Percentiles rank a stretch among this genome's conserved stretches.
phyloP scores from a whole-genome alignment of 2,888 invertebrate species.

The Ganaspis brasiliensis region DNA sequence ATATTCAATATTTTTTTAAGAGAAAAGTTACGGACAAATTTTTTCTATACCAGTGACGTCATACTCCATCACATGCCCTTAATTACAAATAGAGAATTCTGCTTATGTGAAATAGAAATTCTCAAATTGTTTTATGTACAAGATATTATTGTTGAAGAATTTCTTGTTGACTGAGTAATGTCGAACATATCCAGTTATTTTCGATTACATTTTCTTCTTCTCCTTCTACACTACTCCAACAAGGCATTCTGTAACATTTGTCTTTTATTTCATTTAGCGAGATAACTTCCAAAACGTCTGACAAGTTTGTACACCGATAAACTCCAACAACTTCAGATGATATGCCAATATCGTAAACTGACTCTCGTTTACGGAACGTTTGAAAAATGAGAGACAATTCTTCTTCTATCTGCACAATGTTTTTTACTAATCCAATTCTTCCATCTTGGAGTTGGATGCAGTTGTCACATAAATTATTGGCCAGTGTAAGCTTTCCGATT shows the following conservation, averaged over 20 bases:
- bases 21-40: too few species aligned
- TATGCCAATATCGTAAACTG: conserved; percentile 37
- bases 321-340: conserved; percentile 15
- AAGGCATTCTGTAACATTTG: conserved; percentile 47
- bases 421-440: conserved; percentile 1
- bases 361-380: background rate
- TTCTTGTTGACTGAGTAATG: too few species aligned
- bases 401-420: conserved; percentile 19
- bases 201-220: conserved; percentile 39
- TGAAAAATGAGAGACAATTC: conserved; percentile 6
- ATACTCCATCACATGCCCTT: too few species aligned
- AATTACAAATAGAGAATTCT: background rate
- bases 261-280: background rate
- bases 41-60: too few species aligned
- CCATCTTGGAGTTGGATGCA: conserved; percentile 3
- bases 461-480: conserved; percentile 35
- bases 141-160: too few species aligned
- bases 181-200: conserved; percentile 37
- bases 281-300: background rate
- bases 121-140: too few species aligned
- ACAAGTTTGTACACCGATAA: conserved; percentile 29
- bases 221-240: conserved; percentile 37
- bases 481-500: conserved; percentile 32
- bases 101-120: too few species aligned
- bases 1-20: too few species aligned